Evolutionary conservation across 2,113 vertebrate species (phyloP).

Genomic region (Entomyzon cyanotis): DNA sequence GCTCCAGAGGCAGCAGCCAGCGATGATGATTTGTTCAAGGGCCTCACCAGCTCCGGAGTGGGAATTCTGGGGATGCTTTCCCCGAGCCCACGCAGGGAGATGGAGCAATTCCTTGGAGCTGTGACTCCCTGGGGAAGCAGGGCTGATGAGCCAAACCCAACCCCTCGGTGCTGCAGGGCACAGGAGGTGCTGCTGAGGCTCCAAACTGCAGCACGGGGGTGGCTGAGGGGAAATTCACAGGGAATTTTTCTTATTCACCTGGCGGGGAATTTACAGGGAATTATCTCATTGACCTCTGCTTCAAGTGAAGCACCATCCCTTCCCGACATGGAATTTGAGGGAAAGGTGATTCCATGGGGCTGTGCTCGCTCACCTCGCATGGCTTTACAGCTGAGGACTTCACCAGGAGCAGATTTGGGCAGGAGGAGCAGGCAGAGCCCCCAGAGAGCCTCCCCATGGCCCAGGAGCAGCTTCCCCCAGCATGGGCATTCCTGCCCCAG

Average conservation of each 20-base stretch:
- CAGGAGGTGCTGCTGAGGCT: background rate
- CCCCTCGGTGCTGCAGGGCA: background rate
- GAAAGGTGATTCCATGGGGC: background rate
- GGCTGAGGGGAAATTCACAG: background rate
- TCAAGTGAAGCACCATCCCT: background rate
- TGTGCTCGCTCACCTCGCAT: background rate
- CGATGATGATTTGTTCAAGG: no score
- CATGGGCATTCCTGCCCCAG: background rate
- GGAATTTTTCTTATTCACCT: background rate
- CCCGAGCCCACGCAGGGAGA: background rate
- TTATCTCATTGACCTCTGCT: background rate
- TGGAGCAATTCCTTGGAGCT: background rate
- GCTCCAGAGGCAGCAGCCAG: no score
- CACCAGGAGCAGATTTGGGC: background rate
- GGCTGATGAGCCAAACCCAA: background rate
- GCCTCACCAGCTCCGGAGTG: no score
- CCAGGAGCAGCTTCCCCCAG: rapidly evolving
- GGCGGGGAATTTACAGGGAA: no score
- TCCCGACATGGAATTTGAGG: background rate
- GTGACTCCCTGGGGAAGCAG: background rate
- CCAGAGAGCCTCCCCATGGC: background rate
- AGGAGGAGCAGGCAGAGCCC: background rate
- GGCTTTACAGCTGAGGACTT: background rate
- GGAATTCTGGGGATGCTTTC: background rate
- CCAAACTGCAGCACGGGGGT: no score